These are phyloP conservation scores for Coreius guichenoti DNA, from an alignment of 2,797 vertebrate genomes.

Conservation along the genomic window DNA sequence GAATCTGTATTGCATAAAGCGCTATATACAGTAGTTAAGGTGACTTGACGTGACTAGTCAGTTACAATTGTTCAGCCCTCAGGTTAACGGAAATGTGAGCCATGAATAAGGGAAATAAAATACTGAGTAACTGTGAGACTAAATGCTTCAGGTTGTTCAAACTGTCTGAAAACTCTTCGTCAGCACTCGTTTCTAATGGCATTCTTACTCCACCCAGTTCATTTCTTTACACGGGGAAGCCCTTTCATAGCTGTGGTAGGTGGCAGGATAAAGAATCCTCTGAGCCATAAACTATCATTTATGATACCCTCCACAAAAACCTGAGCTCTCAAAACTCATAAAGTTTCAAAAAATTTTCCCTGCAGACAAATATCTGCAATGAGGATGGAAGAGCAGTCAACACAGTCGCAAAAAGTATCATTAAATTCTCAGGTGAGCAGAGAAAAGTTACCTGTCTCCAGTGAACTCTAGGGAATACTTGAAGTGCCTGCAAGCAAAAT, in stretches of 20 bases:
- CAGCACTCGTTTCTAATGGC: slow-evolving; percentile 44
- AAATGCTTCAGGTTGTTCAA: slow-evolving; percentile 49
- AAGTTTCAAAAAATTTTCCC: slow-evolving; percentile 55
- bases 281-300: slow-evolving; percentile 54
- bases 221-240: slow-evolving; percentile 54
- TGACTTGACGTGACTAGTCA: background rate
- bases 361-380: slow-evolving; percentile 45
- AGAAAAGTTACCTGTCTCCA: slow-evolving; percentile 41
- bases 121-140: slow-evolving; percentile 8
- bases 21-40: background rate
- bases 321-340: slow-evolving; percentile 52
- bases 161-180: slow-evolving; percentile 54
- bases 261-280: slow-evolving; percentile 57
- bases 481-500: slow-evolving; percentile 26
- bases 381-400: slow-evolving; percentile 42
- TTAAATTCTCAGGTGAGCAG: slow-evolving; percentile 52
- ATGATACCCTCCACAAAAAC: slow-evolving; percentile 54
- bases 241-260: slow-evolving; percentile 60
- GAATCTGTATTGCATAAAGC: background rate
- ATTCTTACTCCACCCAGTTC: slow-evolving; percentile 53
- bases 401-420: slow-evolving; percentile 44
- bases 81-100: background rate
- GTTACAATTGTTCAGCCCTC: background rate
- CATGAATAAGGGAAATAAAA: slow-evolving; percentile 40
- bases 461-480: slow-evolving; percentile 27